These are phyloP conservation scores for Papilio protenor DNA, from an alignment of 2,888 invertebrate species.

Conservation along the genomic window DNA sequence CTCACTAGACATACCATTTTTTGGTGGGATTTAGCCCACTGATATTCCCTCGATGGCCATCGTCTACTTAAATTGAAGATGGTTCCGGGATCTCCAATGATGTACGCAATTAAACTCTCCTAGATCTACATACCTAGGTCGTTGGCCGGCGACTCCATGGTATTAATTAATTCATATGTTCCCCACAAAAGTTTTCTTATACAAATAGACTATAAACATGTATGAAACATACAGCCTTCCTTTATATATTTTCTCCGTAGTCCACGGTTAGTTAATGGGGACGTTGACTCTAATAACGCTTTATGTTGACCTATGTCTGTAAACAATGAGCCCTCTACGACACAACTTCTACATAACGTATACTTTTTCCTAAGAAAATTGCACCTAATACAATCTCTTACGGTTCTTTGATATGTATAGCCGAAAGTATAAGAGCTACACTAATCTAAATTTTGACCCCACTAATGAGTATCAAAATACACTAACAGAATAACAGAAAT, in stretches of 20 bases:
- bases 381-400: not conserved
- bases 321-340: constrained; percentile 9
- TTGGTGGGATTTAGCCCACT: no score
- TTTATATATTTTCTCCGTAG: constrained; percentile 3
- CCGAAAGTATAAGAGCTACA: not conserved
- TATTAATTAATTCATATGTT: not conserved
- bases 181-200: not conserved
- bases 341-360: not conserved
- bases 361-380: constrained; percentile 2
- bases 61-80: no score
- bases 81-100: no score
- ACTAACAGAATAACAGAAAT: not conserved
- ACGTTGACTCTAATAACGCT: constrained; percentile 2
- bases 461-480: not conserved
- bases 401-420: not conserved
- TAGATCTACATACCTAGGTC: no score
- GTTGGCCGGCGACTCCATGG: not conserved
- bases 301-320: constrained; percentile 19
- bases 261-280: not conserved
- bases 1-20: no score
- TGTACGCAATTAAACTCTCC: no score
- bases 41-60: no score
- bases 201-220: not conserved
- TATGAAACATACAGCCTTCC: not conserved
- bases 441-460: not conserved